A percentile compares a stretch with the other conserved stretches of the same genome.
phyloP scores from a whole-genome alignment of 2,797 vertebrate species.

The Hyperoplus immaculatus region DNA sequence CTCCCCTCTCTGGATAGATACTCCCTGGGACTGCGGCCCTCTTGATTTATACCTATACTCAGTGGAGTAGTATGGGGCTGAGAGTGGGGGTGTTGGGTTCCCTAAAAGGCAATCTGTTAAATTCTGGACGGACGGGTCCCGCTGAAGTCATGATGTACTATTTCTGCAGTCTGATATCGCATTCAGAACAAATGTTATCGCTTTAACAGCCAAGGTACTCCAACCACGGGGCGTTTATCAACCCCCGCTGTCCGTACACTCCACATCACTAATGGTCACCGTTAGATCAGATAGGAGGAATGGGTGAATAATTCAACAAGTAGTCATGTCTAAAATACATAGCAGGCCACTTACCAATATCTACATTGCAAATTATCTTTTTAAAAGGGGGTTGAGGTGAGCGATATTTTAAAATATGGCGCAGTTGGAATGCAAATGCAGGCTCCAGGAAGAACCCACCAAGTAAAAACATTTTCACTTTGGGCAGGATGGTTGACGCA shows the following conservation, averaged over 20 bases:
- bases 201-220: constrained; percentile 60
- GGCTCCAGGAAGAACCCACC: background rate
- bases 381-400: constrained; percentile 17
- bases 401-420: background rate
- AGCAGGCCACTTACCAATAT: constrained; percentile 49
- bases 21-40: constrained; percentile 16
- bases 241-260: constrained; percentile 13
- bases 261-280: constrained; percentile 58
- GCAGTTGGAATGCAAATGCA: constrained; percentile 2
- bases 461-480: background rate
- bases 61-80: background rate
- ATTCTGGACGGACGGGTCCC: constrained; percentile 46
- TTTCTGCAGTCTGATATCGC: constrained; percentile 17
- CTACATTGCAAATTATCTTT: constrained; percentile 48
- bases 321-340: constrained; percentile 43
- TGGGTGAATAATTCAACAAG: constrained; percentile 67
- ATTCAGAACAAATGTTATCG: constrained; percentile 50
- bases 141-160: constrained; percentile 35
- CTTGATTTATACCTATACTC: constrained; percentile 57
- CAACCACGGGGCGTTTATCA: constrained; percentile 35
- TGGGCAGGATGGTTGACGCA: background rate
- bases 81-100: constrained; percentile 6
- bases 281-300: constrained; percentile 40
- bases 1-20: constrained; percentile 35
- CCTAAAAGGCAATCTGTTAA: constrained; percentile 46